Evolutionary conservation across 1,140 invertebrate species (phyloP), one percentile per base, ranked within the genome.

Genomic region (Andrena cerasifolii): DNA sequence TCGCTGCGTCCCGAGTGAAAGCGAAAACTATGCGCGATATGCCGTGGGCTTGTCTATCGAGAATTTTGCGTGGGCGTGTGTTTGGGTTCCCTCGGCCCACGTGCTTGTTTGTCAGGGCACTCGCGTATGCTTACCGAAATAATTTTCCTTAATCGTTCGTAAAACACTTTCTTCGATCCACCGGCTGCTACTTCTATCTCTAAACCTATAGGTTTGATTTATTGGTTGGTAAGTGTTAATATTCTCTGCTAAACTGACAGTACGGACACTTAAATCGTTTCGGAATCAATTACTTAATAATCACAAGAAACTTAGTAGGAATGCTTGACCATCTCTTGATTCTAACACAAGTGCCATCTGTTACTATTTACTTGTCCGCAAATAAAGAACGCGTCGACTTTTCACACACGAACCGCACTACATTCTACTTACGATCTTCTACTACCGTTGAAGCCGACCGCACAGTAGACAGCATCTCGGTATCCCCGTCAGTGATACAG

Each of bases 61-160:
- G 81, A 86, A 81, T 82, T 87, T 61, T 63, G 83, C 78, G 88
- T 88, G 85, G 88, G 88, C 63, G 87, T 84, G 40, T 88, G 87
- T 89, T 89, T 89, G 82, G 84, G 82, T 84, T 63, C 58, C 24
- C 21, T 24, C 65, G 18, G 16, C 53, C 49, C 87, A 88, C 87
- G 87, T 89, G 87, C 62, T 83, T 61, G 28, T 81, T 79, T 43
- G 26, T 66, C 24, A 21, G 12, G 0, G 6, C 18, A 33, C 12
- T 24, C 26, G 21, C 12, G 18, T 7, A 24, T 53, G 45, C 21
- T 18, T 59, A 3, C 24, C 10, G 2, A 75, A 47, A 40, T 28
- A 7, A 33, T 8, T 0, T 26, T 8, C 14, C 40, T 5, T 5
- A 14, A 36, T 36, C 14, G 14, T 5, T 40, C 14, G 24, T 5